Conservation (phyloP, 2,797 vertebrate genomes). For the Lutjanus argentimaculatus region DNA sequence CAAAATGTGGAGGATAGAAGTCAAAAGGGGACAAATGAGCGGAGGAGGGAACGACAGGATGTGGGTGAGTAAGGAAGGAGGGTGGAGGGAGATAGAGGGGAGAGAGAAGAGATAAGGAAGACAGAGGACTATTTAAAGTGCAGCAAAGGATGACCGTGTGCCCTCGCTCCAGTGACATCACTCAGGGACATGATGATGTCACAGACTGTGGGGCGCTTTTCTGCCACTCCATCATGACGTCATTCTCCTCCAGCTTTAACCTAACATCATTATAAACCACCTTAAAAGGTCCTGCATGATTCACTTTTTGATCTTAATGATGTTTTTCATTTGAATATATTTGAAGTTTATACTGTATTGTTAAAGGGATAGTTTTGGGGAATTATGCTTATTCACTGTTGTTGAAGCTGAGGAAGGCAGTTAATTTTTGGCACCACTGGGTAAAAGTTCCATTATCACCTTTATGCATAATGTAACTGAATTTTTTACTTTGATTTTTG, state of each 20-base stretch:
- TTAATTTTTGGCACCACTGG: too few relatives aligned
- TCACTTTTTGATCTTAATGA: background rate
- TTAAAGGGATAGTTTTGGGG: background rate
- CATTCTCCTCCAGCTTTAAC: constrained; percentile 12
- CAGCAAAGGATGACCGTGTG: constrained; percentile 46
- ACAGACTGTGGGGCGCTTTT: constrained; percentile 27
- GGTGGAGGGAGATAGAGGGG: background rate
- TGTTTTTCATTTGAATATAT: background rate
- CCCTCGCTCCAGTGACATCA: constrained; percentile 71
- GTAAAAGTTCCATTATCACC: too few relatives aligned
- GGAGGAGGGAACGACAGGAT: constrained; percentile 36
- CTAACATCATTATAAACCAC: background rate
- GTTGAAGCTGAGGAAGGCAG: too few relatives aligned
- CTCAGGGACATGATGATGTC: constrained; percentile 61
- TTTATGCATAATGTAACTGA: too few relatives aligned
- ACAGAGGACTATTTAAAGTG: constrained; percentile 65
- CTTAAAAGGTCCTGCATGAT: constrained; percentile 29
- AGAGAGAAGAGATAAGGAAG: constrained; percentile 46
- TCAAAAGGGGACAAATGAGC: constrained; percentile 55
- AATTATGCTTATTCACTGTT: background rate
- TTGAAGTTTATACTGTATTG: background rate
- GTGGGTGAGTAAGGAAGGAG: constrained; percentile 36
- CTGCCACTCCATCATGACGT: constrained; percentile 24
- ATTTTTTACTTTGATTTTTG: too few relatives aligned
- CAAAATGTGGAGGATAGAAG: constrained; percentile 53